These are phyloP conservation scores for Caenorhabditis inopinata DNA, from an alignment of 1,140 invertebrate species.

Conservation along the genomic window DNA sequence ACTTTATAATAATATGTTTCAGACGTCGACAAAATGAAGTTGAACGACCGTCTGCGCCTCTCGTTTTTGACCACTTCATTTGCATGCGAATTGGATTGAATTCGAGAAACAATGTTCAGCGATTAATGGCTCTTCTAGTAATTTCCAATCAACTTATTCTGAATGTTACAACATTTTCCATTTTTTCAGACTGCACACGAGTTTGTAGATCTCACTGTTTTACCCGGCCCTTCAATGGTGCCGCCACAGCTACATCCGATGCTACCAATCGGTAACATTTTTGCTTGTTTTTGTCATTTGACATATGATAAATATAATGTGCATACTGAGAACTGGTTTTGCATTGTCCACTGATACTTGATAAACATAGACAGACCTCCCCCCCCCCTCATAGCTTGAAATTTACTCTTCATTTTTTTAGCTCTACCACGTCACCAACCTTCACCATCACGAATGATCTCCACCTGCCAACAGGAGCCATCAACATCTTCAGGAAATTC, in stretches of 20 bases:
- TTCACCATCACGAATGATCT: neutral
- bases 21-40: neutral
- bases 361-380: too few relatives aligned
- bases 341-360: too few relatives aligned
- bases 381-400: too few relatives aligned
- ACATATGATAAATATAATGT: too few relatives aligned
- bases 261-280: neutral
- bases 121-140: slow-evolving; percentile 41
- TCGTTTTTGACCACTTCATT: slow-evolving; percentile 44
- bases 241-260: neutral
- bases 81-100: slow-evolving; percentile 42
- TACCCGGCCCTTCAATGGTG: slow-evolving; percentile 23
- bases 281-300: too few relatives aligned
- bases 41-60: slow-evolving; percentile 17
- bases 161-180: neutral
- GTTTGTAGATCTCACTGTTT: slow-evolving; percentile 38
- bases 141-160: neutral
- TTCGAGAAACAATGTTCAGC: slow-evolving; percentile 40
- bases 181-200: slow-evolving; percentile 32
- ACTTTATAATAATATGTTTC: neutral
- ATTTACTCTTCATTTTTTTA: too few relatives aligned
- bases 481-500: neutral
- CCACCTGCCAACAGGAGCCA: neutral
- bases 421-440: neutral
- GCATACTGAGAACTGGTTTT: too few relatives aligned